Evolutionary conservation across 2,888 invertebrate species (phyloP), one percentile per base, ranked within the genome.

Genomic region (Hypomecis punctinalis): DNA sequence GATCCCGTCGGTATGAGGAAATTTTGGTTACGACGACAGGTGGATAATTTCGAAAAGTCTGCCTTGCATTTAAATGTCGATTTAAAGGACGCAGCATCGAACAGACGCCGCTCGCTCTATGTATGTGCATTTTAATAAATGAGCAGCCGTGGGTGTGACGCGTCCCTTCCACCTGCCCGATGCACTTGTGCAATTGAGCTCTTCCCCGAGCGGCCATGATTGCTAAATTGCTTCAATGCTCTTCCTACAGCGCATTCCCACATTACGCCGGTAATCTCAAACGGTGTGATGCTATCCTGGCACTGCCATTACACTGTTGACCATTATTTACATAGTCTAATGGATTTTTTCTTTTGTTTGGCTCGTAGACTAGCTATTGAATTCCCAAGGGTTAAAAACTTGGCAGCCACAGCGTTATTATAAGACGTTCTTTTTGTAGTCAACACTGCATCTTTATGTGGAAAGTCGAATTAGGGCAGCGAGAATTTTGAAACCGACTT

Each of bases 161-260:
- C 61, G 61, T 74, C 67, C 68, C 69, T 68, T 66, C 67, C 70
- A 72, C 68, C 72, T 73, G 68, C 67, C 61, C 53, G 59, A 39
- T 69, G 71, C 72, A 71, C 63, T 72, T 69, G 68, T 74, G 69
- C 77, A 80, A 79, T 81, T 78, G 74, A 67, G 66, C 64, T 65
- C 69, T 72, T 67, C 71, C 63, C 66, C 58, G 47, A 62, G 43
- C 62, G 64, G 56, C 64, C 66, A 64, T 71, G 76, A 78, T 80
- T 76, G 67, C 56, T 78, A 74, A 79, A 81, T 80, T 80, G 77
- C 73, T 69, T 68, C 71, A 80, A 69, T 73, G 76, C 57, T 75
- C 72, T 80, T 82, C 79, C 78, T 80, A 72, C 67, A 70, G 61
- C 45, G 62, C 56, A 63, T 72, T 75, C 74, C 78, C 78, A 73